Conservation (phyloP, 30 jellyfish, hydroid and myxozoan genomes). For the Turritopsis dohrnii region DNA sequence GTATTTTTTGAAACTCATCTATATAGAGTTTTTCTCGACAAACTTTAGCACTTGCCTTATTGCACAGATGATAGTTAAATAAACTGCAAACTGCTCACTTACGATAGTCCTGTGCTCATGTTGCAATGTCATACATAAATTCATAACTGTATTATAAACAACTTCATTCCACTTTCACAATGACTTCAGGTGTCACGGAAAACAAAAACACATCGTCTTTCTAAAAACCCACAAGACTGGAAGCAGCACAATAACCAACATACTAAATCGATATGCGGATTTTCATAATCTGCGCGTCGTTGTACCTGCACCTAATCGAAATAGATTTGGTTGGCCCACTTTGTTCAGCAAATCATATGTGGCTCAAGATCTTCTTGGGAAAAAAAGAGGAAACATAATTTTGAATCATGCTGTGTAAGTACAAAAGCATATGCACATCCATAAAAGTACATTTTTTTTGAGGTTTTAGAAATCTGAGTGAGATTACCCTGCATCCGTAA, state of each 20-base stretch:
- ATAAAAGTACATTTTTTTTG: too few species aligned
- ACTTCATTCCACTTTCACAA: background rate
- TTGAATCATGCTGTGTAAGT: background rate
- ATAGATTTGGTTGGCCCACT: slow-evolving; percentile 78
- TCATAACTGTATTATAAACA: too few species aligned
- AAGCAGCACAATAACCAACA: slow-evolving; percentile 88
- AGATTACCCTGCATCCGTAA: background rate
- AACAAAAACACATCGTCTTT: slow-evolving; percentile 38
- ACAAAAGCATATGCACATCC: background rate
- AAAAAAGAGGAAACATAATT: background rate
- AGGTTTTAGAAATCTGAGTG: background rate
- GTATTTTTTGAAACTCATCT: too few species aligned
- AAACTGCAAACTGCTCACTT: too few species aligned
- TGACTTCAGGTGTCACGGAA: background rate
- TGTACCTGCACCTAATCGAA: slow-evolving; percentile 59
- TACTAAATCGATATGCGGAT: slow-evolving; percentile 81
- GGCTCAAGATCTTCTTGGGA: background rate
- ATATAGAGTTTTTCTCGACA: too few species aligned
- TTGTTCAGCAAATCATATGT: slow-evolving; percentile 13
- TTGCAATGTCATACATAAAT: slow-evolving; percentile 34
- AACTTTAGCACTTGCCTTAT: too few species aligned
- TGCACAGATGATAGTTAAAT: too few species aligned
- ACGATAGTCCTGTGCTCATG: background rate
- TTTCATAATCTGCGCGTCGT: slow-evolving; percentile 67
- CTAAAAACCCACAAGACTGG: slow-evolving; percentile 91